Base-by-base conservation (phyloP, 2,113 vertebrate genomes). In the Leuciscus idus region DNA sequence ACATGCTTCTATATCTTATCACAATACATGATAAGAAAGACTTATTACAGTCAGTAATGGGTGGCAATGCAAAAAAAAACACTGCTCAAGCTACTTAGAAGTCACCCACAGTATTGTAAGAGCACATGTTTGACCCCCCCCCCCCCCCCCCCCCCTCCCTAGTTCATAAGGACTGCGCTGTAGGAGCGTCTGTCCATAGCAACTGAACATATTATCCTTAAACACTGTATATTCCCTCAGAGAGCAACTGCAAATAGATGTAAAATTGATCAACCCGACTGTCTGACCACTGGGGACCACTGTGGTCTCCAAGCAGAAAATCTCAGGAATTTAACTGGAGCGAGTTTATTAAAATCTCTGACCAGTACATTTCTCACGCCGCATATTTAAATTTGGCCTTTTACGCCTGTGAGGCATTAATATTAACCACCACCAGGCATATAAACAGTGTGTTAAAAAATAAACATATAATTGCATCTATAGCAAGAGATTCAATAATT, bases 401-500 rank as follows among this genome's bases (percentile, higher is more conserved):
- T 81, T 39, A 48, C 1, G 13, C 64, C 30, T 70, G 48, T 70
- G 80, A 52, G 57, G 23, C 43, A 64, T 84, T 83, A 50, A 84
- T 61, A 75, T 84, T 77, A 62, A 81, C 81, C 72, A 48, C 48
- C 62, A 17, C 50, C 39, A 36, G 64, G 48, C 68, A 75, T 62
- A 64, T 77, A 26, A 68, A 30, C 80, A 77, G 81, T 82, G 57
- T 72, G 59, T 81, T 68, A 72, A 77, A 89, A 84, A 77, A 70
- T 50, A 83, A 86, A 80, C 85, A 61, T 81, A 17, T 39, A 75
- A 76, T 43, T 75, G 83, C 72, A 62, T 68, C 68, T 73, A 84
- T 76, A 84, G 87, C 59, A 62, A 85, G 75, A 84, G 62, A 76
- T 75, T 80, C 26, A 13, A 21, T 90, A 90, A 90, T 90, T 88